Evolutionary conservation across 1,140 invertebrate species (phyloP).

Genomic region (Hylaeus volcanicus): DNA sequence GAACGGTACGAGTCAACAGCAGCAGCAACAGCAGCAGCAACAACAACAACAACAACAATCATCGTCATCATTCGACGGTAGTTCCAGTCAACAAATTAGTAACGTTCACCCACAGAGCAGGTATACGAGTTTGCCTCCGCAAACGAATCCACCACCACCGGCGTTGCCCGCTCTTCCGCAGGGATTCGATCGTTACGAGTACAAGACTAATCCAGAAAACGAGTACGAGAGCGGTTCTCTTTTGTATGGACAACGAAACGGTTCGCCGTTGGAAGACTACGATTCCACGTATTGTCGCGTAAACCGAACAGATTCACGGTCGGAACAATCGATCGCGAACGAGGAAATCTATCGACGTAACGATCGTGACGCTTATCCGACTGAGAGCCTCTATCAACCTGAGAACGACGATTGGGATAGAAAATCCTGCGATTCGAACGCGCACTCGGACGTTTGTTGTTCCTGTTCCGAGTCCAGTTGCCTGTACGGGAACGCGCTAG

Average conservation of each 20-base stretch:
- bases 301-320: slow-evolving; percentile 59
- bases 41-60: slow-evolving; percentile 4
- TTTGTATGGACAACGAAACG: slow-evolving; percentile 77
- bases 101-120: slow-evolving; percentile 66
- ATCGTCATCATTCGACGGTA: not conserved
- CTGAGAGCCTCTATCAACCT: slow-evolving; percentile 67
- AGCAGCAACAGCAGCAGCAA: slow-evolving; percentile 7
- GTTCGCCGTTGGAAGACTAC: slow-evolving; percentile 66
- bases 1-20: slow-evolving; percentile 63
- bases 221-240: slow-evolving; percentile 81
- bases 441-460: slow-evolving; percentile 79
- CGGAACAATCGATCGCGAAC: slow-evolving; percentile 55
- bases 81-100: slow-evolving; percentile 40
- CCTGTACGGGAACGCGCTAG: slow-evolving; percentile 78
- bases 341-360: slow-evolving; percentile 76
- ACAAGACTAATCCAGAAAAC: slow-evolving; percentile 76
- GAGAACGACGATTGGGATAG: slow-evolving; percentile 80
- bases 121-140: slow-evolving; percentile 76
- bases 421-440: slow-evolving; percentile 79
- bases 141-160: slow-evolving; percentile 76
- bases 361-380: slow-evolving; percentile 31
- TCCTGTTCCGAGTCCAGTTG: slow-evolving; percentile 80
- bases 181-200: slow-evolving; percentile 76
- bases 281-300: slow-evolving; percentile 69
- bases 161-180: slow-evolving; percentile 75